Evolutionary conservation across 1,140 invertebrate genomes (phyloP).

Genomic region (Megathymus violae): DNA sequence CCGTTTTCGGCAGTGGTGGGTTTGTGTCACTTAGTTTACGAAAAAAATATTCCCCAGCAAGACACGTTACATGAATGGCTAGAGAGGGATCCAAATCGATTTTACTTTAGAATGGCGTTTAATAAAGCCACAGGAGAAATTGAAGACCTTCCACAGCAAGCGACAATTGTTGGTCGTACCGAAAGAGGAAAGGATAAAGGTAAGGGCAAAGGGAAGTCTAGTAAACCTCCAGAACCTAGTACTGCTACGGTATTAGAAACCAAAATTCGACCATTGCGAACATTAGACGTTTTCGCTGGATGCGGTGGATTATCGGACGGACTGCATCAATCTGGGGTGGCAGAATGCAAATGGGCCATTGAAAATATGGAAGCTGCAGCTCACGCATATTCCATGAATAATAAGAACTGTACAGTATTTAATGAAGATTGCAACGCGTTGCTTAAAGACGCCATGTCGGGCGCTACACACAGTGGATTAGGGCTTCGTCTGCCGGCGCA

Average conservation of each 20-base stretch:
- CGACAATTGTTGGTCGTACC: slow-evolving; percentile 84
- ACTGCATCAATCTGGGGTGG: slow-evolving; percentile 88
- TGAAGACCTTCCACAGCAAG: slow-evolving; percentile 86
- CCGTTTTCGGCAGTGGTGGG: slow-evolving; percentile 73
- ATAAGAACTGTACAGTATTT: slow-evolving; percentile 90
- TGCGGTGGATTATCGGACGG: slow-evolving; percentile 92
- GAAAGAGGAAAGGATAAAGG: slow-evolving; percentile 87
- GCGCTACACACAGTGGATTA: slow-evolving; percentile 61
- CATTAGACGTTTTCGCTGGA: slow-evolving; percentile 95
- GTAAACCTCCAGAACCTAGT: slow-evolving; percentile 65
- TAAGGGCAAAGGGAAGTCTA: slow-evolving; percentile 89
- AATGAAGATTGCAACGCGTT: slow-evolving; percentile 92
- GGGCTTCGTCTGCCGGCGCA: slow-evolving; percentile 89
- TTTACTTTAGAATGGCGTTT: slow-evolving; percentile 91
- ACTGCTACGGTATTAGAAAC: slow-evolving; percentile 52
- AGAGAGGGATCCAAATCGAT: slow-evolving; percentile 86
- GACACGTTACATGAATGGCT: slow-evolving; percentile 86
- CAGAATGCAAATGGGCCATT: slow-evolving; percentile 91
- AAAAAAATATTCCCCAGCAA: slow-evolving; percentile 70
- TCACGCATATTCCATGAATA: slow-evolving; percentile 91
- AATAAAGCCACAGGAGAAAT: slow-evolving; percentile 85
- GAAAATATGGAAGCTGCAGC: slow-evolving; percentile 92
- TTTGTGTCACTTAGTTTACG: slow-evolving; percentile 66
- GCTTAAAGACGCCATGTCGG: slow-evolving; percentile 87
- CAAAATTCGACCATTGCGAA: slow-evolving; percentile 84